These are phyloP conservation scores for Hermaeophaga mercurialis DNA, from an alignment of 2,888 invertebrate species.

Conservation along the genomic window DNA sequence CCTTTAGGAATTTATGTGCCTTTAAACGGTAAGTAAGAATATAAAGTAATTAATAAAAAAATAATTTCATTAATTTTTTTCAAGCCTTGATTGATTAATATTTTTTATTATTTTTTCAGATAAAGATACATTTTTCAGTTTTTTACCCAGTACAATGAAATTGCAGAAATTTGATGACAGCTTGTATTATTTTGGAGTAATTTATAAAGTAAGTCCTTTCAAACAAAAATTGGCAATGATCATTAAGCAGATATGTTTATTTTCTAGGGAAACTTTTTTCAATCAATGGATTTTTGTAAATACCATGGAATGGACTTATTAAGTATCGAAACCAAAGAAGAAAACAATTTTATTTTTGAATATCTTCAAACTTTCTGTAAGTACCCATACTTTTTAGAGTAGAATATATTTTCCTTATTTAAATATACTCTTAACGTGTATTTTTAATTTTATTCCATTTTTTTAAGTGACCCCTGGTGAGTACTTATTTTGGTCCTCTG, in stretches of 20 bases:
- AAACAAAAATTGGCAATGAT: background rate
- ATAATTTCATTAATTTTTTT: background rate
- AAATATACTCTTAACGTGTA: too few relatives aligned
- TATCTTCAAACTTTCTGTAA: background rate
- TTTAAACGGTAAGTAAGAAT: background rate
- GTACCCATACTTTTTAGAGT: background rate
- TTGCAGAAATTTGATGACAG: background rate
- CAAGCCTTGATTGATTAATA: background rate
- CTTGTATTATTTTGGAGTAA: slow-evolving; percentile 1
- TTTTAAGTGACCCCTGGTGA: slow-evolving; percentile 3
- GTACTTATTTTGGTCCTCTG: slow-evolving; percentile 6
- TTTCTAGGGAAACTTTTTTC: slow-evolving; percentile 4
- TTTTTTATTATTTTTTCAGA: slow-evolving; percentile 1
- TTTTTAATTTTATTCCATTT: background rate
- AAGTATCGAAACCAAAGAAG: slow-evolving; percentile 6
- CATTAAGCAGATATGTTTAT: background rate
- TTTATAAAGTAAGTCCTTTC: slow-evolving; percentile 1
- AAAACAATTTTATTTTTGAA: slow-evolving; percentile 7
- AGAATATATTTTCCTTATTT: background rate
- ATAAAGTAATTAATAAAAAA: background rate
- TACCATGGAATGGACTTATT: slow-evolving; percentile 4
- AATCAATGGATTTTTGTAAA: slow-evolving; percentile 8
- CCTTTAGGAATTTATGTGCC: background rate
- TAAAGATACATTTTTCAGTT: slow-evolving; percentile 8
- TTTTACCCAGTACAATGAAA: slow-evolving; percentile 2